phyloP scores from a whole-genome alignment of 1,140 invertebrate species.

The Pseudoatta argentina region DNA sequence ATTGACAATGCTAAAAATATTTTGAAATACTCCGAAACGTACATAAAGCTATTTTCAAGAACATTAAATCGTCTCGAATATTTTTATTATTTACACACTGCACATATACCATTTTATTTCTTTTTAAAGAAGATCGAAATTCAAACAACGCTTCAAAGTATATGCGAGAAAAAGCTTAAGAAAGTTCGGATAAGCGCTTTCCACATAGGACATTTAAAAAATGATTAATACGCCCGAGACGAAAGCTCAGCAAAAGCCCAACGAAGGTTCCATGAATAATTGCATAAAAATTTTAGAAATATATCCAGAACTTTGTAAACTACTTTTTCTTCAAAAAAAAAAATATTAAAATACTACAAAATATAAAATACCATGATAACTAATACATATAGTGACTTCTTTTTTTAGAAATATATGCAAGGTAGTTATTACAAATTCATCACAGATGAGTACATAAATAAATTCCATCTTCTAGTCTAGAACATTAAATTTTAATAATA shows the following conservation, averaged over 20 bases:
- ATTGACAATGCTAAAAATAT: background rate
- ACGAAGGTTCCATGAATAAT: slow-evolving; percentile 39
- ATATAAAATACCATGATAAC: background rate
- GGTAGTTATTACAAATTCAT: background rate
- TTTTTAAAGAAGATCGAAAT: slow-evolving; percentile 22
- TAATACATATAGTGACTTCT: background rate
- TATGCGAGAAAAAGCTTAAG: slow-evolving; percentile 27
- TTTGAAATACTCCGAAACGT: background rate
- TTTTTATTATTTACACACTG: slow-evolving; percentile 10
- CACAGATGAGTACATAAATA: background rate
- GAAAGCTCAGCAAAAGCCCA: slow-evolving; percentile 17
- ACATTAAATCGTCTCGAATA: background rate
- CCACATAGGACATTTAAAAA: slow-evolving; percentile 39
- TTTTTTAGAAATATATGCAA: background rate
- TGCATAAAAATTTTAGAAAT: slow-evolving; percentile 42
- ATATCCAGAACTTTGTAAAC: slow-evolving; percentile 29
- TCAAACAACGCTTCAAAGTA: slow-evolving; percentile 3
- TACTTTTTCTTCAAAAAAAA: background rate
- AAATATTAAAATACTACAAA: slow-evolving; percentile 25
- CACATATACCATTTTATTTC: background rate
- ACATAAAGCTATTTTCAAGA: background rate
- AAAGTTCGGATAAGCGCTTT: slow-evolving; percentile 19
- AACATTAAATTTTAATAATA: background rate
- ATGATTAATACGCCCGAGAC: slow-evolving; percentile 44
- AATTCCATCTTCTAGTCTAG: background rate